Conservation (phyloP, 2,888 invertebrate species). For the Eupelmus urozonus region DNA sequence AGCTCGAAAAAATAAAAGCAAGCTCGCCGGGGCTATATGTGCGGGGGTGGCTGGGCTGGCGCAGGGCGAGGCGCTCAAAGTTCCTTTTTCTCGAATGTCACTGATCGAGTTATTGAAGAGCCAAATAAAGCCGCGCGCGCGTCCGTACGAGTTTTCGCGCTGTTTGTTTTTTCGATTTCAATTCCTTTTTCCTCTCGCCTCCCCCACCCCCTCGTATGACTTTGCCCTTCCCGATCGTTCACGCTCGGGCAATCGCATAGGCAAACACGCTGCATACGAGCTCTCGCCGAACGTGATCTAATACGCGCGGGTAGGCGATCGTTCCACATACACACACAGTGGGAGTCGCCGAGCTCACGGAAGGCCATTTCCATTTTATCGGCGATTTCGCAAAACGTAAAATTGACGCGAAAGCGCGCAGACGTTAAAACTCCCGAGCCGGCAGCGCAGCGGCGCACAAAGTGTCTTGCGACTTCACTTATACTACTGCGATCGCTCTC, state of each 20-base stretch:
- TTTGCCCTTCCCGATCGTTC: background rate
- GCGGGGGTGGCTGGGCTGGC: background rate
- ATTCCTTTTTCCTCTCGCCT: slow-evolving; percentile 11
- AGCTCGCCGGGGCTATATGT: background rate
- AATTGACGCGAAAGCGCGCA: slow-evolving; percentile 24
- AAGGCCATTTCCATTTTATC: slow-evolving; percentile 44
- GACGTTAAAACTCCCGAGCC: too few species aligned
- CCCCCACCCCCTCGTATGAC: background rate
- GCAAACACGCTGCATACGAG: slow-evolving; percentile 34
- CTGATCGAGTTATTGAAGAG: slow-evolving; percentile 31
- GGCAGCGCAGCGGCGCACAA: background rate
- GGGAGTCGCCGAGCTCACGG: background rate
- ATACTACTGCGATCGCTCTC: background rate
- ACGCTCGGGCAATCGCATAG: slow-evolving; percentile 32
- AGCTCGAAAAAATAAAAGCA: slow-evolving; percentile 9
- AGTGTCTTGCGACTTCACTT: slow-evolving; percentile 31
- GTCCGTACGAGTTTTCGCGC: background rate
- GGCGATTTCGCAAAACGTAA: slow-evolving; percentile 50
- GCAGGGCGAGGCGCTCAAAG: too few species aligned
- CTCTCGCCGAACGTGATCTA: slow-evolving; percentile 38
- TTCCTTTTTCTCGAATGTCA: slow-evolving; percentile 13
- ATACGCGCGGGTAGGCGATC: slow-evolving; percentile 22
- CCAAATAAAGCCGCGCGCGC: slow-evolving; percentile 27
- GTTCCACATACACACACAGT: background rate
- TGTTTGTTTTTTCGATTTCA: slow-evolving; percentile 36